Evolutionary conservation across 2,797 vertebrate genomes (phyloP), one percentile per base, ranked within the genome.

Genomic region (Benthosema pterotum): DNA sequence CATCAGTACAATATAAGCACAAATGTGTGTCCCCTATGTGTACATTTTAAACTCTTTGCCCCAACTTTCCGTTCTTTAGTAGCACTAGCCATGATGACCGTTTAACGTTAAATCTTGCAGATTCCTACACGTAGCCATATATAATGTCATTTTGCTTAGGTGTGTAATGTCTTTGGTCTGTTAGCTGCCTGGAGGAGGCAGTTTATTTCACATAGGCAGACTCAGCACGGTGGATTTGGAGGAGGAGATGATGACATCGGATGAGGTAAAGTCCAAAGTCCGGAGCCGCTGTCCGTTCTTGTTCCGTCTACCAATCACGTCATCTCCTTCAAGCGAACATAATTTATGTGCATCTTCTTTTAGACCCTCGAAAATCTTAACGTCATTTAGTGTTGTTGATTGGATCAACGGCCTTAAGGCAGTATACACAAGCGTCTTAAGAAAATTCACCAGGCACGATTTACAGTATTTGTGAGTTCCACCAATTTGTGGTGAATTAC

Each of bases 141-240:
- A 52, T 5, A n/a, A 25, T 28, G 32, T 28, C 19, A 47, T 68
- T 78, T 60, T 85, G 52, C 80, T 76, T 56, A 54, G 83, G 65
- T 83, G 42, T 67, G 56, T 89, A 69, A 64, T 88, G 78, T 89
- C 18, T 78, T 71, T 79, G 72, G 54, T 76, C 75, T 67, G 16
- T 38, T 83, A 93, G 93, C 74, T 74, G 11, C 88, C 91, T 60
- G 88, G 83, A 54, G 83, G 80, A 45, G 80, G 90, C 1, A 71
- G 82, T 42, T 77, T 93, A 68, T 94, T 94, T 84, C 94, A 93
- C 19, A 88, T 96, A 0, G 95, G 95, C 80, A 95, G 94, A 84
- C 92, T 97, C 86, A 97, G 94, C 88, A 96, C 93, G 13, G 93
- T 96, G 93, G 95, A 98, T 85, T 93, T 97, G 77, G 94, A 95